Evolutionary conservation across 2,113 vertebrate species (phyloP).

Genomic region (Prunella himalayana): DNA sequence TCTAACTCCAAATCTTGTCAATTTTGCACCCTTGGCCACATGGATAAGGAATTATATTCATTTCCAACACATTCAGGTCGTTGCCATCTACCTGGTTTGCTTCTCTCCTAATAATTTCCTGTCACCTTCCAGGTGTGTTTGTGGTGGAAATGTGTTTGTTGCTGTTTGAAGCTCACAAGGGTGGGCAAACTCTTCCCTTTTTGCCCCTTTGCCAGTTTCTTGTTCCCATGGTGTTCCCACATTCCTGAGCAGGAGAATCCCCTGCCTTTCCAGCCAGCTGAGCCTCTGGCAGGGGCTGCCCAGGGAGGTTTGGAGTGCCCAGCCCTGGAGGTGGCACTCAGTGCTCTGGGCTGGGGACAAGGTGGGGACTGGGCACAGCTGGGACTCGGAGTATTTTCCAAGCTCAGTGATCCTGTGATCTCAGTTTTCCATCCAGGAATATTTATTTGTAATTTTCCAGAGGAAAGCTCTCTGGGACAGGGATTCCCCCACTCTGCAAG

Average conservation of each 20-base stretch:
- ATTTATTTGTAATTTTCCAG: not conserved
- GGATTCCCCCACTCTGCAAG: not conserved
- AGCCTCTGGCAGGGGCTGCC: not conserved
- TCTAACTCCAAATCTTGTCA: not conserved
- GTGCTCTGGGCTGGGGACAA: not conserved
- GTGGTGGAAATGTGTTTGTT: not conserved
- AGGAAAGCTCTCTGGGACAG: not conserved
- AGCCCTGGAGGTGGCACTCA: not conserved
- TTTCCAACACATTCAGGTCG: rapidly evolving
- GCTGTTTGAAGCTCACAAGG: not conserved
- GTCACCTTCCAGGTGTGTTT: not conserved
- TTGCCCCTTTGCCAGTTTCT: not conserved
- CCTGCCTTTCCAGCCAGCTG: not conserved
- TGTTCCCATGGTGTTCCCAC: not conserved
- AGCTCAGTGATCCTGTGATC: not conserved
- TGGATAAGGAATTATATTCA: rapidly evolving
- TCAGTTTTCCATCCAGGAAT: not conserved
- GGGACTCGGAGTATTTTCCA: not conserved
- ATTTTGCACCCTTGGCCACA: not conserved
- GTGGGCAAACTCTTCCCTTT: not conserved
- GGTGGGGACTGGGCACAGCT: not conserved
- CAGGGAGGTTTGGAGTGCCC: not conserved
- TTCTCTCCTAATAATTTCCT: not conserved
- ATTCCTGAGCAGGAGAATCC: not conserved
- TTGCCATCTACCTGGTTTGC: not conserved